Conservation (phyloP, 2,113 vertebrate species). For the Atlantisia rogersi region DNA sequence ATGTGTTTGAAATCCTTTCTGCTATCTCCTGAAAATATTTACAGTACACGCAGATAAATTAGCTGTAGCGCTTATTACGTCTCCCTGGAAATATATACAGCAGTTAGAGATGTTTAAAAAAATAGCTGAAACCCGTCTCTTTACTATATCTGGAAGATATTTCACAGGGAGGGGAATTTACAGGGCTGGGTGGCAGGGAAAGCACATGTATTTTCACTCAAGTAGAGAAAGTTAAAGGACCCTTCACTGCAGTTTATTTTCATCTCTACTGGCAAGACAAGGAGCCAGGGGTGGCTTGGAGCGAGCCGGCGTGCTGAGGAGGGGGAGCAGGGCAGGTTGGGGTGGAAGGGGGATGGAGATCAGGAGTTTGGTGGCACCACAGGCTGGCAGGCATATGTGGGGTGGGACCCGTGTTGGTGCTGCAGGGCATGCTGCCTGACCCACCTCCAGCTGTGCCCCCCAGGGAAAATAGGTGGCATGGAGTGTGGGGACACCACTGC, state of each 20-base stretch:
- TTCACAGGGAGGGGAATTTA: constrained; percentile 56
- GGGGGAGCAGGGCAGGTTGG: background rate
- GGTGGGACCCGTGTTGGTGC: too few relatives aligned
- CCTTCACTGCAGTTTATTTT: constrained; percentile 70
- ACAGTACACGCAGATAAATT: constrained; percentile 71
- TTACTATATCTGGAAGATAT: constrained; percentile 75
- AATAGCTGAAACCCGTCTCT: constrained; percentile 41
- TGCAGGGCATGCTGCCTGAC: background rate
- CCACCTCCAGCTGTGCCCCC: background rate
- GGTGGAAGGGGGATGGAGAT: background rate
- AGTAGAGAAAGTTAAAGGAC: constrained; percentile 69
- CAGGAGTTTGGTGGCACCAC: background rate
- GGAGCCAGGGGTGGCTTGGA: background rate
- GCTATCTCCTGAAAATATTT: constrained; percentile 75
- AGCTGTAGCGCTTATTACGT: constrained; percentile 68
- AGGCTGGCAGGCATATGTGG: background rate
- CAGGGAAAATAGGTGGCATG: background rate
- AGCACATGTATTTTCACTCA: constrained; percentile 58
- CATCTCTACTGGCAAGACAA: constrained; percentile 38
- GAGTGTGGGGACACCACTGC: background rate
- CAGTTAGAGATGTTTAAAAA: constrained; percentile 72
- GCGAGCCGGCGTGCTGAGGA: accelerated
- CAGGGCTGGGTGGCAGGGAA: constrained; percentile 39
- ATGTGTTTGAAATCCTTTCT: constrained; percentile 75
- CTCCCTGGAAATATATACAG: constrained; percentile 72